Base-by-base conservation (phyloP, 2,797 vertebrate genomes). In the Phylloscopus collybita region DNA sequence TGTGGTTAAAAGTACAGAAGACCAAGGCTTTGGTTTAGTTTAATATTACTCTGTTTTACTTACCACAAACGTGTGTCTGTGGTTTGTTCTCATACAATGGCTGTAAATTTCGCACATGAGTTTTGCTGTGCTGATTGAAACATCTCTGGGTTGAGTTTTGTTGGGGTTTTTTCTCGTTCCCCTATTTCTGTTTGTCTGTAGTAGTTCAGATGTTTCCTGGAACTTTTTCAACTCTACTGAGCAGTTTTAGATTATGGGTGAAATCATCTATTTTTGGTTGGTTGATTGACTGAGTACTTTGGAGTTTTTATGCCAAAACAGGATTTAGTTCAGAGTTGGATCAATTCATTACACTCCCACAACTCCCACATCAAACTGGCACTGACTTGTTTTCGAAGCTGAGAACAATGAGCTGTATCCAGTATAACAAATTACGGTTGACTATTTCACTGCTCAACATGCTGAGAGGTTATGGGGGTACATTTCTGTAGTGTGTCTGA, bases 391-490 rank as follows among this genome's bases (percentile, higher is more conserved):
- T 96, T 88, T 92, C 4, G 26, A 96, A 92, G 50, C 70, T 90
- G 82, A 90, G 85, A 95, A 93, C 89, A 91, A 61, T 80, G 71
- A 86, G 40, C 59, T 93, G 30, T 61, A 54, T 80, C 74, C 75
- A 83, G 6, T 90, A 32, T 71, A 80, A 80, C 56, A 96, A 93
- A 86, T 88, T 86, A 91, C 90, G 27, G 38, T 76, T 95, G 88
- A 76, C 17, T 85, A 65, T 95, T 89, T 92, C 47, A 36, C 59
- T 86, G 54, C 38, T 81, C n/a, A 80, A 57, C 80, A 66, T 87
- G 73, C 80, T 95, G 84, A 82, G 86, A 73, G 49, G 26, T 91
- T 93, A 23, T 13, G n/a, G 49, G 51, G 51, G 21, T 87, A 44
- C 7, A 10, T 70, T 84, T 82, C 44, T 73, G 42, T 60, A 69